These are phyloP conservation scores for Otocyon megalotis DNA, from an alignment of 2,113 vertebrate species.

Conservation along the genomic window DNA sequence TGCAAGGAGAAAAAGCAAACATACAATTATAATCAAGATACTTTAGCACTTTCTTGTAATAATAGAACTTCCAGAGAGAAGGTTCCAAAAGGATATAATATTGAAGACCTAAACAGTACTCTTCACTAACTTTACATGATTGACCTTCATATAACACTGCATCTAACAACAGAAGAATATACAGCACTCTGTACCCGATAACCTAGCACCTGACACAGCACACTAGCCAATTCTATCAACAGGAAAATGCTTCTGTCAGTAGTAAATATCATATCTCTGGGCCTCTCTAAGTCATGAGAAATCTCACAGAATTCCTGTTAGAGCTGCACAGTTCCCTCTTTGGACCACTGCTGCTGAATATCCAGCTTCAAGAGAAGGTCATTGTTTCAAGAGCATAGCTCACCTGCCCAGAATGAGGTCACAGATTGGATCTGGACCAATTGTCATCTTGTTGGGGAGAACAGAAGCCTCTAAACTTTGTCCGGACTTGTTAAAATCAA, in stretches of 20 bases:
- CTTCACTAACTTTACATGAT: conserved; percentile 1
- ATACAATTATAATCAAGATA: neutral
- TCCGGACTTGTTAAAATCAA: conserved; percentile 39
- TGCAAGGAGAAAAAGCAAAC: neutral
- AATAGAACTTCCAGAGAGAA: neutral
- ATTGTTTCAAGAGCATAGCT: conserved; percentile 34
- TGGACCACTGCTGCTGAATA: neutral
- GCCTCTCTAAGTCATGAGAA: neutral
- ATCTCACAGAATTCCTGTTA: neutral
- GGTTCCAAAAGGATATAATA: neutral
- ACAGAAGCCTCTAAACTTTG: neutral
- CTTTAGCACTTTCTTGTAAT: neutral
- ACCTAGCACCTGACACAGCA: neutral
- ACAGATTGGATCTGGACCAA: conserved; percentile 33
- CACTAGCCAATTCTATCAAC: neutral
- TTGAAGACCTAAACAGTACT: neutral
- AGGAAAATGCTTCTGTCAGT: neutral
- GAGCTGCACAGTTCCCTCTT: neutral
- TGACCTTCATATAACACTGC: neutral
- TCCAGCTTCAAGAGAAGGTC: neutral
- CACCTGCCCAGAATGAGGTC: conserved; percentile 17
- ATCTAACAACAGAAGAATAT: neutral
- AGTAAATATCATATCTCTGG: neutral
- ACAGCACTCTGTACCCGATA: neutral
- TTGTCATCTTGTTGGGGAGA: neutral